Evolutionary conservation across 2,797 vertebrate genomes (phyloP).

Genomic region (Poecilia wingei): DNA sequence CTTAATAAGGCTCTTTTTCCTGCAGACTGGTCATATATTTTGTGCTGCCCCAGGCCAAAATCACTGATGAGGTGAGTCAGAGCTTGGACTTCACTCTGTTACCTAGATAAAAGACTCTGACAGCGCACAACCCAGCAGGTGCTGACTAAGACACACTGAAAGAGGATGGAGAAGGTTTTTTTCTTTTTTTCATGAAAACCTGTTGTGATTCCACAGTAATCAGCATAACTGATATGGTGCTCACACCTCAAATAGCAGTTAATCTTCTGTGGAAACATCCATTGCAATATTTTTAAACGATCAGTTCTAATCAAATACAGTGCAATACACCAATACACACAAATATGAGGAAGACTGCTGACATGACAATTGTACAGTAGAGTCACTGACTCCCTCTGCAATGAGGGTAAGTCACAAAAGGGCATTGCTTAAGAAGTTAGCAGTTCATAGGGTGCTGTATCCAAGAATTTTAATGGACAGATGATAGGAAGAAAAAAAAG

Average conservation of each 20-base stretch:
- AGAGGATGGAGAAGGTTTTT: background rate
- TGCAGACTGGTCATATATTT: conserved; percentile 54
- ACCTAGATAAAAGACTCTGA: conserved; percentile 59
- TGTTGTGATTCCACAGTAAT: conserved; percentile 1
- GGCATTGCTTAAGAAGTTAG: background rate
- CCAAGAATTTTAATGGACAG: background rate
- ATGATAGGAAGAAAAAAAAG: background rate
- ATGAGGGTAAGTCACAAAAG: background rate
- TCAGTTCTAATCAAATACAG: background rate
- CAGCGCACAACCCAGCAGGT: conserved; percentile 42
- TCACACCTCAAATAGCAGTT: conserved; percentile 6
- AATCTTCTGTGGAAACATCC: conserved; percentile 5
- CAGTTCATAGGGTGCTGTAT: background rate
- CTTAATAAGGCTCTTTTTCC: conserved; percentile 55
- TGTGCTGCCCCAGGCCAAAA: conserved; percentile 44
- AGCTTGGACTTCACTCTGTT: conserved; percentile 42
- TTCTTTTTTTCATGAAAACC: background rate
- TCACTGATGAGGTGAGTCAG: conserved; percentile 64
- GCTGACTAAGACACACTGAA: conserved; percentile 23
- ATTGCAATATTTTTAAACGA: conserved; percentile 2
- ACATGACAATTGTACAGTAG: background rate
- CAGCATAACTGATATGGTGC: background rate
- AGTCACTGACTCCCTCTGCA: background rate
- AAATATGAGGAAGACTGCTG: background rate
- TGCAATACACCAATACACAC: background rate